These are phyloP conservation scores for Lagorchestes hirsutus DNA, from an alignment of 2,797 vertebrate species.

Conservation along the genomic window DNA sequence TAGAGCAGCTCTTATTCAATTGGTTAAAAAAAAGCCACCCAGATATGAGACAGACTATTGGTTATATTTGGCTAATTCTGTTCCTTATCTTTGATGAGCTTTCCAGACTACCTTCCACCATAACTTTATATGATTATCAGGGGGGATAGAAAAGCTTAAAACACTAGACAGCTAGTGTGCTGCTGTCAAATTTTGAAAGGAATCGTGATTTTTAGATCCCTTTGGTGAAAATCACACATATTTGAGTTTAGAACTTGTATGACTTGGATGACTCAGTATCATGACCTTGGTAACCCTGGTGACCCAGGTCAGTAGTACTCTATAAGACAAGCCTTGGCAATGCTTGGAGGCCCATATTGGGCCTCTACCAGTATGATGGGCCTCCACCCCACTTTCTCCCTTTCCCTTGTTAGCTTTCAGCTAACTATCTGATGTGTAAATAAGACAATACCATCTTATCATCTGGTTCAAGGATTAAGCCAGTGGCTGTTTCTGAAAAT, in stretches of 20 bases:
- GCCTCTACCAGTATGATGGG: not conserved
- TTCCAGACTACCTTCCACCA: not conserved
- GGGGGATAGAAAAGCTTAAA: not conserved
- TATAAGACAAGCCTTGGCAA: not conserved
- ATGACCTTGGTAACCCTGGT: not conserved
- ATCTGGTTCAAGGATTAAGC: not conserved
- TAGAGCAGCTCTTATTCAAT: not conserved
- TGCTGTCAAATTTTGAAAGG: not conserved
- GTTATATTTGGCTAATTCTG: not conserved
- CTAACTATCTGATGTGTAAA: constrained; percentile 56
- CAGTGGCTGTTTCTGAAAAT: not conserved
- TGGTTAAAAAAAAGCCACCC: not conserved
- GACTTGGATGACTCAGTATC: not conserved
- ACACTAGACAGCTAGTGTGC: not conserved
- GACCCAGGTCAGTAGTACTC: not conserved
- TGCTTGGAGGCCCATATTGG: not conserved
- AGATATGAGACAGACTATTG: not conserved
- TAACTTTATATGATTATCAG: not conserved
- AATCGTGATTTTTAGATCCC: not conserved
- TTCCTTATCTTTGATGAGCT: not conserved
- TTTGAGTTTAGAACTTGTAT: not conserved
- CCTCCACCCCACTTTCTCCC: not conserved
- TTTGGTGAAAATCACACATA: not conserved
- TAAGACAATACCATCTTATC: accelerated
- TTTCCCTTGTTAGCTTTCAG: not conserved